Evolutionary conservation across 1,140 invertebrate species (phyloP).

Genomic region (Drosophila athabasca): DNA sequence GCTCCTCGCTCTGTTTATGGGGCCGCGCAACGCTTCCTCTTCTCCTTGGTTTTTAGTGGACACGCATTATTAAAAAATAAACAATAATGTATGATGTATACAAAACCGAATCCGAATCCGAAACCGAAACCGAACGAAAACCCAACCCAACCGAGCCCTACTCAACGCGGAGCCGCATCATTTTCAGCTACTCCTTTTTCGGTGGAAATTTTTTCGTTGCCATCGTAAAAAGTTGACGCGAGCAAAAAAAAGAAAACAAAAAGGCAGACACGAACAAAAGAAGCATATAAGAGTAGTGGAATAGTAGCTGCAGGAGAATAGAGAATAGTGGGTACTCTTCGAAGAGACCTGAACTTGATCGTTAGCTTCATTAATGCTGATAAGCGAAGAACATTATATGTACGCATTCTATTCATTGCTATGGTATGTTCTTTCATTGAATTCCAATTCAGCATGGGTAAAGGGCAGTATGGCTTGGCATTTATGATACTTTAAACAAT

Average conservation of each 20-base stretch:
- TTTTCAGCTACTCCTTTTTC: slow-evolving; percentile 71
- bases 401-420: too few species aligned
- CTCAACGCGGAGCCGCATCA: slow-evolving; percentile 21
- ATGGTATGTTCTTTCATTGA: too few species aligned
- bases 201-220: slow-evolving; percentile 63
- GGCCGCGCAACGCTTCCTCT: slow-evolving; percentile 72
- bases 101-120: slow-evolving; percentile 12
- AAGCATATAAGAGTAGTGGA: slow-evolving; percentile 15
- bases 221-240: slow-evolving; percentile 62
- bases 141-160: slow-evolving; percentile 26
- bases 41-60: slow-evolving; percentile 68
- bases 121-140: slow-evolving; percentile 6
- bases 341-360: not conserved
- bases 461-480: too few species aligned
- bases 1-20: slow-evolving; percentile 68
- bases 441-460: too few species aligned
- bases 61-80: slow-evolving; percentile 83
- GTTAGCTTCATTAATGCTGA: too few species aligned
- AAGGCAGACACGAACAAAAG: slow-evolving; percentile 59
- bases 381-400: too few species aligned
- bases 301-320: slow-evolving; percentile 1
- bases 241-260: slow-evolving; percentile 20
- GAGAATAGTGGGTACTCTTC: slow-evolving; percentile 34
- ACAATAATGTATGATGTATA: slow-evolving; percentile 69
- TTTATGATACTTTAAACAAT: not conserved